These are phyloP conservation scores for Drosophila subquinaria DNA, from an alignment of 2,888 invertebrate species.

Conservation along the genomic window DNA sequence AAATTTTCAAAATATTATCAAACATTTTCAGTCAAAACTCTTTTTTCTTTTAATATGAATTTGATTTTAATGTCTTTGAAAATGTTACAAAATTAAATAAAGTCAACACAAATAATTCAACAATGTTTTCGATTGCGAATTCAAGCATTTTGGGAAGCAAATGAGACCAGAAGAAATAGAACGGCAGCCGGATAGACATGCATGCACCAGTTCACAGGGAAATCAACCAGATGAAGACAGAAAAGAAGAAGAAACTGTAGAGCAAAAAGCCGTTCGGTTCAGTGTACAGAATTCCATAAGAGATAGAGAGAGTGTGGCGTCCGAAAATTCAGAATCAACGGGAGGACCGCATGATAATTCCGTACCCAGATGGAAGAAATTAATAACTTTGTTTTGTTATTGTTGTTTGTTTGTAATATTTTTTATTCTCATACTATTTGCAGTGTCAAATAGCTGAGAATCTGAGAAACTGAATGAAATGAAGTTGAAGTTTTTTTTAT, in stretches of 20 bases:
- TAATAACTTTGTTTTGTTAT: neutral
- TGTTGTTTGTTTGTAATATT: neutral
- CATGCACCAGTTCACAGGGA: neutral
- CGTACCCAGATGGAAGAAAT: conserved; percentile 3
- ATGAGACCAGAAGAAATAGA: neutral
- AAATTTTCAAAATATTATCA: neutral
- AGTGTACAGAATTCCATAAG: too few species aligned
- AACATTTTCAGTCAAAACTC: neutral
- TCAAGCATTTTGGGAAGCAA: neutral
- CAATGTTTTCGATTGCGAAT: conserved; percentile 4
- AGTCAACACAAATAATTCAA: neutral
- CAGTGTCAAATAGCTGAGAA: conserved; percentile 6
- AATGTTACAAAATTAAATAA: conserved; percentile 1
- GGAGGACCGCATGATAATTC: neutral
- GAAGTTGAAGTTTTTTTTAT: neutral
- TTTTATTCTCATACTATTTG: conserved; percentile 6
- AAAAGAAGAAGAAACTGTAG: neutral
- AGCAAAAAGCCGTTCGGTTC: neutral
- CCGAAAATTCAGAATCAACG: neutral
- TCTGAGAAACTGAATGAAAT: neutral
- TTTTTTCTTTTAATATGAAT: too few species aligned
- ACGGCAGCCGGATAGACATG: neutral
- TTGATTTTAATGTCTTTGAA: neutral
- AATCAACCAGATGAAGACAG: neutral
- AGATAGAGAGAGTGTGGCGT: neutral